phyloP scores from a whole-genome alignment of 2,888 invertebrate genomes.

The Polia nebulosa region DNA sequence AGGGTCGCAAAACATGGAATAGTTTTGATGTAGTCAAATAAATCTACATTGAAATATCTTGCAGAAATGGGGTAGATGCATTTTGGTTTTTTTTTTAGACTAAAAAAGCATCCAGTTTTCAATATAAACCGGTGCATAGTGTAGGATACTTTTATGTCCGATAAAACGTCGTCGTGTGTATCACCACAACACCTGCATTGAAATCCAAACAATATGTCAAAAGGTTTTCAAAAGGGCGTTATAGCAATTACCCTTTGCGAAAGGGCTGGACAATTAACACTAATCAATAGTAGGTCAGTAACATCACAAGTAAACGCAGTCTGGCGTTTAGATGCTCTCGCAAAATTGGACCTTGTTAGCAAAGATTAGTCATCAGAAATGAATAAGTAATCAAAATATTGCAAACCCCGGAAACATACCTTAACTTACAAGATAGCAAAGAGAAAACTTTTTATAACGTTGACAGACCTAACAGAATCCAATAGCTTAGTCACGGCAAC shows the following conservation, averaged over 20 bases:
- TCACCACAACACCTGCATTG: conserved; percentile 5
- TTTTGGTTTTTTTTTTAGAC: background rate
- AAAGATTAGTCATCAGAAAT: conserved; percentile 83
- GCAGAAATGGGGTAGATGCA: conserved; percentile 21
- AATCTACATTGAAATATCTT: background rate
- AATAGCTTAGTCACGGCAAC: conserved; percentile 64
- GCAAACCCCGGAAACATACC: conserved; percentile 24
- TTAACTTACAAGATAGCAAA: conserved; percentile 13
- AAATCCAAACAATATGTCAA: conserved; percentile 39
- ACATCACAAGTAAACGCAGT: conserved; percentile 55
- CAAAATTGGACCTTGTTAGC: conserved; percentile 73
- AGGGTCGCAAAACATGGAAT: background rate
- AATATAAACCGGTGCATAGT: background rate
- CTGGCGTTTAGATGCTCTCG: conserved; percentile 60
- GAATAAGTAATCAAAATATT: conserved; percentile 67
- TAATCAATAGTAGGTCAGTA: conserved; percentile 68
- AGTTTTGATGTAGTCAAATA: background rate
- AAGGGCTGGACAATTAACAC: conserved; percentile 61
- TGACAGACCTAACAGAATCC: conserved; percentile 50
- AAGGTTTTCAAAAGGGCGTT: conserved; percentile 36
- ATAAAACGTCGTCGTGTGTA: conserved; percentile 10
- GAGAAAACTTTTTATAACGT: conserved; percentile 35
- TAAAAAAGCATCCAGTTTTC: background rate
- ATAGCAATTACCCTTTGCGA: conserved; percentile 48
- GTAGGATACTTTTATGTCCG: conserved; percentile 18